Conservation (phyloP, 2,113 vertebrate genomes). For the Hassar affinis region DNA sequence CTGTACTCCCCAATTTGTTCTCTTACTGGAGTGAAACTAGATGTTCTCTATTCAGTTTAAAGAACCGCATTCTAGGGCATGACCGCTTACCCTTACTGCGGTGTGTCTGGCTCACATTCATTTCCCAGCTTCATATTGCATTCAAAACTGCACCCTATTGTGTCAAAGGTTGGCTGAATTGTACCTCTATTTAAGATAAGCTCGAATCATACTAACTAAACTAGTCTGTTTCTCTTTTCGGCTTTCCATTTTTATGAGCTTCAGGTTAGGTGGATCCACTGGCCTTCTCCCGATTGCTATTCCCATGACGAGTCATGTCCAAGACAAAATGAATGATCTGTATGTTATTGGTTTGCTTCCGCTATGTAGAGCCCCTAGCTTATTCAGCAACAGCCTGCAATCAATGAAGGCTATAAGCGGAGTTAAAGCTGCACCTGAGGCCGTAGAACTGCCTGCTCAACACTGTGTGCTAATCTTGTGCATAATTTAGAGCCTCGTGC, state of each 20-base stretch:
- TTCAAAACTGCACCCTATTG: conserved; percentile 21
- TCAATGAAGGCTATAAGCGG: conserved; percentile 74
- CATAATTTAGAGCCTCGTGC: conserved; percentile 64
- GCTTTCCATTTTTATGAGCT: conserved; percentile 7
- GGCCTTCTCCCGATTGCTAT: conserved; percentile 35
- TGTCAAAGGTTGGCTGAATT: conserved; percentile 39
- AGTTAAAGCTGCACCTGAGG: conserved; percentile 74
- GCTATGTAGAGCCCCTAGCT: conserved; percentile 68
- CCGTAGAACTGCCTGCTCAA: conserved; percentile 67
- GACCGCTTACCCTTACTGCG: conserved; percentile 20
- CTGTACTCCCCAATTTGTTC: not conserved
- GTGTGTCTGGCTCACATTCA: conserved; percentile 27
- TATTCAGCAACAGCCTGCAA: conserved; percentile 77
- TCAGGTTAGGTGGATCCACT: conserved; percentile 11
- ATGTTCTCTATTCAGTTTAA: conserved; percentile 36
- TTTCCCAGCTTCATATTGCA: conserved; percentile 37
- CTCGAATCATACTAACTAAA: conserved; percentile 35
- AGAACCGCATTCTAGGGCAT: conserved; percentile 30
- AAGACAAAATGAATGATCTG: conserved; percentile 68
- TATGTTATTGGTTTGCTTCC: conserved; percentile 66
- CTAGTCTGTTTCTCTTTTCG: not conserved
- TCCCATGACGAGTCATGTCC: conserved; percentile 10
- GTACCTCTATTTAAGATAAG: conserved; percentile 37
- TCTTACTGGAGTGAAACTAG: conserved; percentile 15
- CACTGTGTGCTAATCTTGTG: conserved; percentile 59